phyloP scores from a whole-genome alignment of 2,888 invertebrate species.

The Notodonta dromedarius region DNA sequence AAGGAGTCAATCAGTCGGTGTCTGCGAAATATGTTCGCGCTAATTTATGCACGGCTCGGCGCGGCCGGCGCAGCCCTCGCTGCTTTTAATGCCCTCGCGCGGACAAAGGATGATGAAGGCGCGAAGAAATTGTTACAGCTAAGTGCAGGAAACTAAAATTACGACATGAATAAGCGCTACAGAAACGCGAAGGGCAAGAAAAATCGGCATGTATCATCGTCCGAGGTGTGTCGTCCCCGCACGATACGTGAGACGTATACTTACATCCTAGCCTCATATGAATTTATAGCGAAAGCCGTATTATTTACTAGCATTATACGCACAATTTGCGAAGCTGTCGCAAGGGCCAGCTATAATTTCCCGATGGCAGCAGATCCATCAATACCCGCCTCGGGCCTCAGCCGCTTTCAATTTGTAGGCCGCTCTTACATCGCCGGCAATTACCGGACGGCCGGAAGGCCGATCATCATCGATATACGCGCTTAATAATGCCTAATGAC shows the following conservation, averaged over 20 bases:
- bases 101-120: conserved; percentile 67
- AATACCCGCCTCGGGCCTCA: conserved; percentile 78
- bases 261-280: conserved; percentile 66
- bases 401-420: conserved; percentile 84
- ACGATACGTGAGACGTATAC: conserved; percentile 57
- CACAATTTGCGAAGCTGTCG: conserved; percentile 84
- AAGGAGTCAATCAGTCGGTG: conserved; percentile 82
- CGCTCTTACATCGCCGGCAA: conserved; percentile 76
- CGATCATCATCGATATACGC: conserved; percentile 79
- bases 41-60: conserved; percentile 73
- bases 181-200: conserved; percentile 22
- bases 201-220: conserved; percentile 19
- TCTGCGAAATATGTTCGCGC: conserved; percentile 71
- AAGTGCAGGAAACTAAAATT: conserved; percentile 9
- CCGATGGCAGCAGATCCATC: conserved; percentile 83
- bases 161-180: neutral
- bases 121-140: conserved; percentile 25
- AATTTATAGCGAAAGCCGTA: conserved; percentile 75
- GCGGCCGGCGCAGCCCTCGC: conserved; percentile 37
- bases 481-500: conserved; percentile 83
- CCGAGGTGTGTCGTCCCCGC: conserved; percentile 38
- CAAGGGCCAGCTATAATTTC: conserved; percentile 81
- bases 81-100: conserved; percentile 50
- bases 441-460: conserved; percentile 81
- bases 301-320: conserved; percentile 83